Base-by-base conservation (phyloP, 1,140 invertebrate genomes). In the Hyles vespertilio region DNA sequence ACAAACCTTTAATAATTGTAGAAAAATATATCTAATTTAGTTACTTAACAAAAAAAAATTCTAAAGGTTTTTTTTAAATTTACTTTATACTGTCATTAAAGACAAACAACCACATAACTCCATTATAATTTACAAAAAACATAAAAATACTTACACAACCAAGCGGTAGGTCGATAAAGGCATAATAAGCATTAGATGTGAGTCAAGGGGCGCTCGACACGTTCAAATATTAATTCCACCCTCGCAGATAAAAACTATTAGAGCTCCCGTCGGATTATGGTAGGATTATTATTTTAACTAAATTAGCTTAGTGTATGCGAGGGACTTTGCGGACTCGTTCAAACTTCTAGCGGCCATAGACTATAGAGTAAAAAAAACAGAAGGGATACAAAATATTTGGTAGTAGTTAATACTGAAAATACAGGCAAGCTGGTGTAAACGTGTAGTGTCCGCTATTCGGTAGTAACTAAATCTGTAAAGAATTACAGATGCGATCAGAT, bases 261-360 rank as follows among this genome's bases (percentile, higher is more conserved):
- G 83, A 74, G 74, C 64, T 64, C 56, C 60, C 62, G 62, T 60
- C 64, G 79, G 81, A 84, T 86, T 86, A 84, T 74, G 77, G 77
- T 51, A 49, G 77, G 83, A 86, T 88, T 88, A 85, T 87, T 84
- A 86, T 87, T 88, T 86, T 86, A 86, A 86, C 79, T 69, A 79
- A 88, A 86, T 88, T 88, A 88, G 81, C 80, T 85, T 84, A 82
- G 75, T 72, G 72, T 72, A 72, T 76, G 63, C 73, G 72, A 79
- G 81, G 80, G 79, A 74, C 69, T 67, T 56, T 67, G 63, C 56
- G 56, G 49, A 40, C 11, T 32, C 2, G 36, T 40, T 40, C 36
- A 43, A n/a, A 43, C 11, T 12, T 57, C 22, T 63, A 62, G 46
- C 58, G 36, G 64, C 32, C 75, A 81, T 63, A 82, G 79, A 84